phyloP scores from a whole-genome alignment of 2,888 invertebrate species.

The Argyresthia goedartella region DNA sequence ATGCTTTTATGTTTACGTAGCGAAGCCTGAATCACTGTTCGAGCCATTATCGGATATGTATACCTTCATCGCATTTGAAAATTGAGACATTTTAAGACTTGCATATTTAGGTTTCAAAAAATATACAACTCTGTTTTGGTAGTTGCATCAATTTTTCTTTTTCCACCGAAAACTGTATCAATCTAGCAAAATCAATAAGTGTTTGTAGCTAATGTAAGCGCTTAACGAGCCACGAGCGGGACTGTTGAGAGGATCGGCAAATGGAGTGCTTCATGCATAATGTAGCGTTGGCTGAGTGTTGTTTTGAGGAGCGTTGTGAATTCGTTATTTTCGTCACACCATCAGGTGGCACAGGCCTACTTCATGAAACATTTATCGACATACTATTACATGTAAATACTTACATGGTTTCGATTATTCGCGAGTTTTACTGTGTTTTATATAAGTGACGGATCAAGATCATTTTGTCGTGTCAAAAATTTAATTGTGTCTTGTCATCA shows the following conservation, averaged over 20 bases:
- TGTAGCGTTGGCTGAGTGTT: slow-evolving; percentile 65
- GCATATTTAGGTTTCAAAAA: too few relatives aligned
- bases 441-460: too few relatives aligned
- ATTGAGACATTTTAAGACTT: too few relatives aligned
- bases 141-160: background rate
- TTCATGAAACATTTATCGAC: slow-evolving; percentile 63
- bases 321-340: slow-evolving; percentile 67
- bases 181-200: slow-evolving; percentile 64
- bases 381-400: slow-evolving; percentile 38
- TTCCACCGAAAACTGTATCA: slow-evolving; percentile 44
- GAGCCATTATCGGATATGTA: too few relatives aligned
- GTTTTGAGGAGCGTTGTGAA: slow-evolving; percentile 69
- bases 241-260: slow-evolving; percentile 68
- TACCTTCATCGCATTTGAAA: too few relatives aligned
- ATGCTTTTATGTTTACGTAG: too few relatives aligned
- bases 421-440: background rate
- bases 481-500: too few relatives aligned
- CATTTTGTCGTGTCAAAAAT: too few relatives aligned
- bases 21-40: too few relatives aligned
- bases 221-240: slow-evolving; percentile 68
- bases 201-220: slow-evolving; percentile 68
- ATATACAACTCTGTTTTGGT: too few relatives aligned
- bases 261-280: slow-evolving; percentile 71
- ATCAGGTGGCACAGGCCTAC: slow-evolving; percentile 51
- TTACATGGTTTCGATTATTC: too few relatives aligned